A percentile compares a stretch with the other conserved stretches of the same genome.
These are phyloP conservation scores for Rhinichthys klamathensis DNA, from an alignment of 2,113 vertebrate genomes.

Conservation along the genomic window DNA sequence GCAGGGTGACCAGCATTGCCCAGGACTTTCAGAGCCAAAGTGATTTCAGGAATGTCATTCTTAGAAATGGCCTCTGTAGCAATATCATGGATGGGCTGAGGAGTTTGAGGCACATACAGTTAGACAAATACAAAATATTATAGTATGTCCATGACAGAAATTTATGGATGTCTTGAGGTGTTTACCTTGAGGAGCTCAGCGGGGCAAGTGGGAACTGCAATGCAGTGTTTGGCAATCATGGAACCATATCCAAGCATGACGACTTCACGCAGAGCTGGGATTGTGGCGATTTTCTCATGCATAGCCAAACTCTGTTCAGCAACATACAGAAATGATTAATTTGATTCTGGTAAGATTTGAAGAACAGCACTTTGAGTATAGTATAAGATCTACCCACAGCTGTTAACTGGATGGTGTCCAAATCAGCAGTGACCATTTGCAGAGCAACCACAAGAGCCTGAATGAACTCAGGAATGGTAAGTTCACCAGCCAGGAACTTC, in stretches of 20 bases:
- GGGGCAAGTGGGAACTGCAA: constrained; percentile 61
- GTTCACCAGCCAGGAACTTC: constrained; percentile 71
- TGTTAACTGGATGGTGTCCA: constrained; percentile 70
- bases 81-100: constrained; percentile 79
- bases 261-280: constrained; percentile 68
- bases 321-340: background rate
- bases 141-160: background rate
- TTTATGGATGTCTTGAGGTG: background rate
- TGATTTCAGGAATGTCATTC: constrained; percentile 70
- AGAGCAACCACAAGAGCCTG: constrained; percentile 71
- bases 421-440: constrained; percentile 73
- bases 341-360: background rate
- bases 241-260: constrained; percentile 76
- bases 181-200: constrained; percentile 68
- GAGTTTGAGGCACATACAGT: background rate
- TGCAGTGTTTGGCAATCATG: constrained; percentile 77
- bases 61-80: constrained; percentile 73
- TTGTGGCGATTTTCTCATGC: constrained; percentile 66
- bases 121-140: background rate
- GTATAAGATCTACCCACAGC: constrained; percentile 65
- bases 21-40: constrained; percentile 80
- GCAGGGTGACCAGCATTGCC: constrained; percentile 80
- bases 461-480: constrained; percentile 70
- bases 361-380: background rate
- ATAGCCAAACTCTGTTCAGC: constrained; percentile 69